Percentiles rank a stretch among this genome's conserved stretches.
Conservation (phyloP, 2,888 invertebrate species). For the Torymus aiolomorphi region DNA sequence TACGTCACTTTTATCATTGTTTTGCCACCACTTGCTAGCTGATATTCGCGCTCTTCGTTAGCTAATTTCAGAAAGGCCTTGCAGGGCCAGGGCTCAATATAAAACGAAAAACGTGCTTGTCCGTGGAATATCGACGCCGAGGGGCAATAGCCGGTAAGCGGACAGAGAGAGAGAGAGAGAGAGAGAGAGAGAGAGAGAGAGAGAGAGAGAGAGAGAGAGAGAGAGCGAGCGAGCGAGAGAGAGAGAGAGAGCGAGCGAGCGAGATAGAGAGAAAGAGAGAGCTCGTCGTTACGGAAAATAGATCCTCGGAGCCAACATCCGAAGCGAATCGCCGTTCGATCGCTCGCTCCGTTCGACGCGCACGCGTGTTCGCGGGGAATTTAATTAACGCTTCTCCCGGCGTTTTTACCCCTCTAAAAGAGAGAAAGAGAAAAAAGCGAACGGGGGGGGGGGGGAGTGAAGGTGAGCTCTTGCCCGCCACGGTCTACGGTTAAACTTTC, state of each 20-base stretch:
- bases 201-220: too few relatives aligned
- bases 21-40: background rate
- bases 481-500: slow-evolving; percentile 3
- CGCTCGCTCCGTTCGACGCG: slow-evolving; percentile 57
- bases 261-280: too few relatives aligned
- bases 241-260: background rate
- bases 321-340: slow-evolving; percentile 65
- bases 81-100: background rate
- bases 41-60: background rate
- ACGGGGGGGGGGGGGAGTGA: too few relatives aligned
- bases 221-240: slow-evolving; percentile 3
- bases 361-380: slow-evolving; percentile 67
- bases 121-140: slow-evolving; percentile 21
- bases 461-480: background rate
- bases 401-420: slow-evolving; percentile 3
- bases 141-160: slow-evolving; percentile 32
- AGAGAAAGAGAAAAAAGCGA: slow-evolving; percentile 40
- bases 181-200: background rate
- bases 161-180: background rate
- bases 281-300: slow-evolving; percentile 36
- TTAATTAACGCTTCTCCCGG: slow-evolving; percentile 66
- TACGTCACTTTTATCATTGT: background rate
- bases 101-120: slow-evolving; percentile 17
- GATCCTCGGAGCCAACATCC: slow-evolving; percentile 55
- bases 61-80: slow-evolving; percentile 9